A percentile compares a stretch with the other conserved stretches of the same genome.
These are phyloP conservation scores for Melinaea menophilus DNA, from an alignment of 2,888 invertebrate genomes.

Conservation along the genomic window DNA sequence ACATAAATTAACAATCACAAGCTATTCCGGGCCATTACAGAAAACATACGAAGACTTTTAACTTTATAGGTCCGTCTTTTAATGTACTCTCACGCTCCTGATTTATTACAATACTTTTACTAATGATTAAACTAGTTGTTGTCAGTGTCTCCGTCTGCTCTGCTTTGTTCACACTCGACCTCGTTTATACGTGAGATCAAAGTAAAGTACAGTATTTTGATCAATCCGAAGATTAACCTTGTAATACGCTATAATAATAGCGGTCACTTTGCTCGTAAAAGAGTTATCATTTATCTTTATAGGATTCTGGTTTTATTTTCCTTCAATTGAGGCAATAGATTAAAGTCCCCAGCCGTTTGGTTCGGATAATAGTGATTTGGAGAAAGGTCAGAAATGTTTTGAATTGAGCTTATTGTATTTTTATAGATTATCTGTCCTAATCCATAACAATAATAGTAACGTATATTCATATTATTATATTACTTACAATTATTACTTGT, in stretches of 20 bases:
- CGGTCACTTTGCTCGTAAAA: conserved; percentile 42
- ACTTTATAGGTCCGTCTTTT: conserved; percentile 50
- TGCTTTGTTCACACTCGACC: too few species aligned
- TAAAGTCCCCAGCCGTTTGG: conserved; percentile 37
- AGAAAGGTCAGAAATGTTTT: conserved; percentile 16
- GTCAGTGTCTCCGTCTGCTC: too few species aligned
- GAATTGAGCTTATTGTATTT: conserved; percentile 13
- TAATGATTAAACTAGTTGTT: too few species aligned
- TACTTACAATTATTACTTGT: too few species aligned
- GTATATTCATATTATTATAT: background rate
- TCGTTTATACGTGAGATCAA: background rate
- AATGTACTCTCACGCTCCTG: conserved; percentile 26
- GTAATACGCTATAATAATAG: conserved; percentile 43
- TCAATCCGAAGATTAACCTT: conserved; percentile 36
- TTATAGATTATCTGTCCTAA: conserved; percentile 12
- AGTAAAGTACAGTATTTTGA: conserved; percentile 28
- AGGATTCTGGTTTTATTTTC: conserved; percentile 36
- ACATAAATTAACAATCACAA: conserved; percentile 33
- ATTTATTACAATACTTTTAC: too few species aligned
- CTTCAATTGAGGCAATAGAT: conserved; percentile 43
- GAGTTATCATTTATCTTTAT: conserved; percentile 33
- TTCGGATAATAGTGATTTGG: conserved; percentile 27
- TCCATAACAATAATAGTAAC: conserved; percentile 1
- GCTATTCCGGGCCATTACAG: conserved; percentile 41
- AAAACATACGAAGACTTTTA: conserved; percentile 59